Evolutionary conservation across 2,113 vertebrate genomes (phyloP), one percentile per base, ranked within the genome.

Genomic region (Gorsachius goisagi): DNA sequence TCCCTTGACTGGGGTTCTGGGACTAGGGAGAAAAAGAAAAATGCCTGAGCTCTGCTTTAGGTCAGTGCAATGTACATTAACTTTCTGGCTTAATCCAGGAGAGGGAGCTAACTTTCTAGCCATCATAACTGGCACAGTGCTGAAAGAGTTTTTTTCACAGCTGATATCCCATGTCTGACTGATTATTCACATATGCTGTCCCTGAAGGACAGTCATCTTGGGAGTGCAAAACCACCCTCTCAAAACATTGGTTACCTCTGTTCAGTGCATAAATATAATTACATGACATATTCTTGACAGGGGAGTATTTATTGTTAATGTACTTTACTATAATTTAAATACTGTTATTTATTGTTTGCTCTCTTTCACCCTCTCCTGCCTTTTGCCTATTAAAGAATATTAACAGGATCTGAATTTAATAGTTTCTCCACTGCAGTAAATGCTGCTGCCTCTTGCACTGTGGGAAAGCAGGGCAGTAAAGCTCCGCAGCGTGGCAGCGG

Each of bases 71-170:
- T 9, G 18, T 37, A n/a, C 32, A 8, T 60, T 55, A 37, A 26
- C 52, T 63, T 88, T 71, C 89, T 44, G 59, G 8, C 35, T 20
- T 35, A 44, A 58, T 81, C 95, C 97, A 95, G 95, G 67, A 97
- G 97, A 96, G 96, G 97, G 97, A 95, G 96, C 96, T 92, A 83
- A 71, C 72, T 89, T 93, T 91, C 96, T 71, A 97, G 50, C 39
- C 91, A 86, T 92, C 30, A 4, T 14, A 47, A 37, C 75, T 58
- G 73, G 75, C 72, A 45, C 9, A 2, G 39, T 0, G 2, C 76
- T 44, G 72, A 71, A 53, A 52, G 56, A 85, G 59, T 28, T 30
- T 87, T 86, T 90, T 91, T 62, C 84, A 53, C 89, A 83, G 87
- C 74, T 62, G 92, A 93, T 95, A 93, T 47, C 89, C 89, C 69